Evolutionary conservation across 1,140 invertebrate genomes (phyloP), one percentile per base, ranked within the genome.

Genomic region (Drosophila serrata): DNA sequence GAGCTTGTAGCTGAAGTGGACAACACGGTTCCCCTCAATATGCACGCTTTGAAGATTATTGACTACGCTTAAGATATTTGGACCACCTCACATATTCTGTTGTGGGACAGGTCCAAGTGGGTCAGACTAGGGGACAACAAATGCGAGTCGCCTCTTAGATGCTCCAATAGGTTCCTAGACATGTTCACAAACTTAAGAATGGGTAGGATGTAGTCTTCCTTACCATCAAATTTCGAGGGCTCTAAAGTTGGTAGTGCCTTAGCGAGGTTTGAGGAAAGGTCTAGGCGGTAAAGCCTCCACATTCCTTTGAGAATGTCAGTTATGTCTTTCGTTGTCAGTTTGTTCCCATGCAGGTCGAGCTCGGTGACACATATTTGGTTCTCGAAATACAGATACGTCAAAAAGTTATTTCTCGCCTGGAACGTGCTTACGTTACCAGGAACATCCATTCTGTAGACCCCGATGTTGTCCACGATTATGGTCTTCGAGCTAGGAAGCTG

Each of bases 301-400:
- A 91, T 91, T 39, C 74, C 84, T n/a, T 60, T 49, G 4, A 91
- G 43, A n/a, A 82, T 17, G 7, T 12, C 4, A 6, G 61, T 22
- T 17, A 49, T 62, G 7, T 27, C 48, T 7, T 62, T 53, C 19
- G 45, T 43, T 22, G 35, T 48, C 13, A 82, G 49, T 17, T 55
- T 57, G 81, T 90, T 91, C 0, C 33, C 49, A 45, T 86, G 85
- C 48, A 91, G 59, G 43, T 91, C 75, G 3, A 91, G 51, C 29
- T 91, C 81, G 3, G 65, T 59, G 29, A 85, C 72, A 31, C 49
- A 48, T 13, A 62, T 72, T 53, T 67, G 65, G 42, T 76, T 39
- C 33, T 33, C 68, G 22, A 91, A 77, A 29, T 48, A 49, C 2
- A 91, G 31, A 51, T 53, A 31, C 7, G 39, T 65, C 15, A 91